Base-by-base conservation (phyloP, 2,113 vertebrate genomes). In the Brachyistius frenatus region DNA sequence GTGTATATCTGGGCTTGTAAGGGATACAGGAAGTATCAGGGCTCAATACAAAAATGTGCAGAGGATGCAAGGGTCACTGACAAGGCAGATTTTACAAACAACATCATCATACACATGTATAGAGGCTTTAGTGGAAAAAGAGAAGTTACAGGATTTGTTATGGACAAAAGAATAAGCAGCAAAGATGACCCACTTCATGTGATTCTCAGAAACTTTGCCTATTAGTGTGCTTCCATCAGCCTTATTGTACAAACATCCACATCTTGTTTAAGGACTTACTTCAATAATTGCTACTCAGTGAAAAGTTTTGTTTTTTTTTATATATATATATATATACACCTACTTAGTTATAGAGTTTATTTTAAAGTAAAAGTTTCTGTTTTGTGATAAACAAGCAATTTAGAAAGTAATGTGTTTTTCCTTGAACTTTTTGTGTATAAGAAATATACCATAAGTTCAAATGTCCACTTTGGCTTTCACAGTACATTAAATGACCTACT, bases 141-240 rank as follows among this genome's bases (percentile, higher is more conserved):
- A 23, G 23, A 23, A 41, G 53, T 14, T 76, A 47, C 32, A 23
- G 37, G 23, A 23, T 23, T 23, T 33, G 63, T 76, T 74, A 53
- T 41, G 33, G 33, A 41, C 58, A 11, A 33, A 63, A 37, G 49
- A 36, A 31, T 53, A 16, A 75, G 23, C 32, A 76, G 76, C 66
- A 73, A 50, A 64, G 49, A 1, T 89, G 82, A 83, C 84, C 89
- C 49, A 86, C 35, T 88, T 90, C 15, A 3, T 52, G 14, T 64
- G 1, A n/a, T 33, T 69, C 46, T 55, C 37, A 72, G 47, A 75
- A 81, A 89, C 80, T 81, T 81, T 68, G 11, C 75, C 52, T 67
- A 5, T 89, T 89, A 88, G 63, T 35, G n/a, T 33, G 14, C 62
- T 52, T 76, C 7, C 15, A n/a, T 57, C 52, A 54, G 49, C 23